Conservation (phyloP, 2,797 vertebrate genomes). For the Heterohyrax brucei region DNA sequence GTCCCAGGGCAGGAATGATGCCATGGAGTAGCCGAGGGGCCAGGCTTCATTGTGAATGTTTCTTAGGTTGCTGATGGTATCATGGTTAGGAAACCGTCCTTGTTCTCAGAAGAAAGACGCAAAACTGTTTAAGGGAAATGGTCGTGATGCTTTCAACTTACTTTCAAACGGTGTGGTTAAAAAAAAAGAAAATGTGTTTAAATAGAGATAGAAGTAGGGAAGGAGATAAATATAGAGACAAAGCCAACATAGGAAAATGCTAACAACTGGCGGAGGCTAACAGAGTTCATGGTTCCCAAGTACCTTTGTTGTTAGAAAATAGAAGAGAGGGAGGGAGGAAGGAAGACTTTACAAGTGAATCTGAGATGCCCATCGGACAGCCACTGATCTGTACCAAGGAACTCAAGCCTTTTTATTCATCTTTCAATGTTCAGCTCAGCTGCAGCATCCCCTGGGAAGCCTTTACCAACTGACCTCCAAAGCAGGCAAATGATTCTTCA, state of each 20-base stretch:
- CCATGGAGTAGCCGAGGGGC: not conserved
- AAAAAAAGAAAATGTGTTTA: not conserved
- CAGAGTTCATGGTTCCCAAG: not conserved
- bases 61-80: not conserved
- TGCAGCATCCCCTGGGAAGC: not conserved
- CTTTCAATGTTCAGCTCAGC: not conserved
- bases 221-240: not conserved
- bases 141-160: not conserved
- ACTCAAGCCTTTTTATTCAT: not conserved
- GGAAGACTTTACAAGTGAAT: not conserved
- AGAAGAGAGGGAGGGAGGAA: not conserved
- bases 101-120: not conserved
- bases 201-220: not conserved
- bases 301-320: not conserved
- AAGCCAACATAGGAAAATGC: not conserved
- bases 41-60: not conserved
- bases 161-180: not conserved
- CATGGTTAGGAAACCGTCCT: not conserved
- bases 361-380: not conserved
- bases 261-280: not conserved
- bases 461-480: not conserved
- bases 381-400: too few relatives aligned
- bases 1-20: not conserved
- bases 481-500: conserved; percentile 26
- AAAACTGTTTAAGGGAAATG: not conserved